Percentiles rank a stretch among this genome's conserved stretches.
phyloP scores from a whole-genome alignment of 2,113 vertebrate genomes.

The Bubo bubo region DNA sequence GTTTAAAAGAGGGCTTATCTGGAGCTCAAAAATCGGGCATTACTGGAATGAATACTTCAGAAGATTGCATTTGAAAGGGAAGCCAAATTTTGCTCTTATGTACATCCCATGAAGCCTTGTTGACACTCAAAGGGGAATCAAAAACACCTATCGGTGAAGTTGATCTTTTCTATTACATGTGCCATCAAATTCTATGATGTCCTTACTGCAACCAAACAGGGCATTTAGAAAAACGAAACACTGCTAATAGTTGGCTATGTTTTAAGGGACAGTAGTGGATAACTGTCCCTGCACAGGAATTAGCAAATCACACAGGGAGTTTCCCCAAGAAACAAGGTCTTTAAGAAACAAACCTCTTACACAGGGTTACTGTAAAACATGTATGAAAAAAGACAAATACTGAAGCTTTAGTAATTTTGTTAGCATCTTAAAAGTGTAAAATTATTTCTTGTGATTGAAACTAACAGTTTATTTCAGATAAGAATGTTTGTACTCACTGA shows the following conservation, averaged over 20 bases:
- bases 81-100: neutral
- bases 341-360: neutral
- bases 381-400: neutral
- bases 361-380: neutral
- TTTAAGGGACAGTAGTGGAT: neutral
- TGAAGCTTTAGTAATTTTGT: neutral
- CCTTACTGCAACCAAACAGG: neutral
- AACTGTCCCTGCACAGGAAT: neutral
- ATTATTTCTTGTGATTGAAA: neutral
- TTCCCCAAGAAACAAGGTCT: neutral
- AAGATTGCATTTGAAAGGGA: neutral
- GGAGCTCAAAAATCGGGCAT: neutral
- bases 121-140: neutral
- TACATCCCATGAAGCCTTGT: neutral
- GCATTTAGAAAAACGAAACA: neutral
- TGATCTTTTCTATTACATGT: neutral
- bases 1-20: neutral
- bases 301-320: neutral
- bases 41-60: neutral
- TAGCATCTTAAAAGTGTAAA: neutral
- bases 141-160: neutral
- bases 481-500: neutral
- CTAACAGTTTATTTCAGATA: neutral
- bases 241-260: neutral
- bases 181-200: neutral